Evolutionary conservation across 2,113 vertebrate genomes (phyloP).

Genomic region (Antennarius striatus): DNA sequence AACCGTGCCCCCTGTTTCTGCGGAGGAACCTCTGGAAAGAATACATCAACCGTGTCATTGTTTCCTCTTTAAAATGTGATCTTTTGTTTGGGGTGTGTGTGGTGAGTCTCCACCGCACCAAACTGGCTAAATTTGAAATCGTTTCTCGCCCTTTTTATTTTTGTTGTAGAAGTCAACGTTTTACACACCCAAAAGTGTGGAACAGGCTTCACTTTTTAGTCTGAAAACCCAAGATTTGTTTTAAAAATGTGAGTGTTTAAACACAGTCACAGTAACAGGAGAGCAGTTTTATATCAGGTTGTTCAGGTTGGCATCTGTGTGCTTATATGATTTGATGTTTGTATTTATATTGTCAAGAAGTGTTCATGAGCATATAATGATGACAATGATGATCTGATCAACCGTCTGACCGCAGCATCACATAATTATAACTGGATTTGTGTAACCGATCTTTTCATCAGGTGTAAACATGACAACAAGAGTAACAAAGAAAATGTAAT

Average conservation of each 20-base stretch:
- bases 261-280: too few relatives aligned
- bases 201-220: too few relatives aligned
- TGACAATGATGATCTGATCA: background rate
- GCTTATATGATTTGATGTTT: too few relatives aligned
- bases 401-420: background rate
- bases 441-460: constrained; percentile 6
- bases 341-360: too few relatives aligned
- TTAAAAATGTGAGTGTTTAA: too few relatives aligned
- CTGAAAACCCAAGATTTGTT: background rate
- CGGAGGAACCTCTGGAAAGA: constrained; percentile 38
- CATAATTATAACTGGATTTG: constrained; percentile 4
- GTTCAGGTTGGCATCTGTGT: too few relatives aligned
- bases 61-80: constrained; percentile 23
- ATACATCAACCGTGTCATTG: constrained; percentile 34
- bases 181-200: background rate
- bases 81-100: constrained; percentile 12
- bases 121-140: background rate
- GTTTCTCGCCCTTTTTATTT: too few relatives aligned
- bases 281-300: too few relatives aligned
- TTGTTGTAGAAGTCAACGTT: background rate
- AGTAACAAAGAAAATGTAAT: constrained; percentile 4
- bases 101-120: background rate
- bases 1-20: constrained; percentile 6
- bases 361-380: too few relatives aligned
- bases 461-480: constrained; percentile 4